Conservation (phyloP, 2,113 vertebrate genomes). For the Glaucidium brasilianum region DNA sequence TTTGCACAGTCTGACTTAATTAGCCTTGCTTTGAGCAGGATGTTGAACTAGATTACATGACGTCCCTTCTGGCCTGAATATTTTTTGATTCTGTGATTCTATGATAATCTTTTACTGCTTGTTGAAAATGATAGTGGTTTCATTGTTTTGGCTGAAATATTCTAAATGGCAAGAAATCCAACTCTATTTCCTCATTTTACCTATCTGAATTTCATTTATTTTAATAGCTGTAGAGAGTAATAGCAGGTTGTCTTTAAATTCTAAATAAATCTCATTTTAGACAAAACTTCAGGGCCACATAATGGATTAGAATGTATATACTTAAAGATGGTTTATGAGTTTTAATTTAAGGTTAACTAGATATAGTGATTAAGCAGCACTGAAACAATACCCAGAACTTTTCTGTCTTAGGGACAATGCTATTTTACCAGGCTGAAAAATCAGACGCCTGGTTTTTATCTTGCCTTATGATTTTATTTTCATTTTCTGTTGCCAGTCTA, state of each 20-base stretch:
- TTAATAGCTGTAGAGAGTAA: background rate
- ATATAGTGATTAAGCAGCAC: background rate
- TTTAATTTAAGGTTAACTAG: background rate
- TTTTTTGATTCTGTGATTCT: background rate
- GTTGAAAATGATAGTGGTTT: background rate
- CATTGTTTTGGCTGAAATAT: background rate
- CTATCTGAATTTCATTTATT: background rate
- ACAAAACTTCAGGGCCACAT: background rate
- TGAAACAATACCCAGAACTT: background rate
- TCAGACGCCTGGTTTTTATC: rapidly evolving
- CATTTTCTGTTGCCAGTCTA: background rate
- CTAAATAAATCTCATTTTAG: background rate
- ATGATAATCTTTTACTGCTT: background rate
- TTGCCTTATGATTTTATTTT: background rate
- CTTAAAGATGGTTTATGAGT: background rate
- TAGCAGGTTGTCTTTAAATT: background rate
- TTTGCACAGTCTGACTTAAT: background rate
- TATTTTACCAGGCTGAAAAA: background rate
- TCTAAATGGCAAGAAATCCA: background rate
- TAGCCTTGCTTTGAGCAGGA: background rate
- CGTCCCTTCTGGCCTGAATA: background rate
- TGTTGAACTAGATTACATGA: background rate
- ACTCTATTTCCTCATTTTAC: background rate
- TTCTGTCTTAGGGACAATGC: background rate
- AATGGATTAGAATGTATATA: background rate